A percentile compares a stretch with the other conserved stretches of the same genome.
Evolutionary conservation across 2,113 vertebrate species (phyloP).

Genomic region (Corythaeola cristata): DNA sequence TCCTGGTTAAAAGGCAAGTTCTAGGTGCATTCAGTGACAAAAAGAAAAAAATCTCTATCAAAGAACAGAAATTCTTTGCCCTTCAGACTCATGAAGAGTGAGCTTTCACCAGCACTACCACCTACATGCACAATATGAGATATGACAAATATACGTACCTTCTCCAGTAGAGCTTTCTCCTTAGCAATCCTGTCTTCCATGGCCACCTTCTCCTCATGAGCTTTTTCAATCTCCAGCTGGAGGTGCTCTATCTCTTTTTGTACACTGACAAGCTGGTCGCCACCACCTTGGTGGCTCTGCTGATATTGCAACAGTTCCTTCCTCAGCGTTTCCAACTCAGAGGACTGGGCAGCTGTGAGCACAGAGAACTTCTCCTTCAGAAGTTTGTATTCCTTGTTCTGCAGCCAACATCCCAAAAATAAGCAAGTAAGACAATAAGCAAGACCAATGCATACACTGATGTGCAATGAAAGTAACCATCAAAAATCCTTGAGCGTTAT

Average conservation of each 20-base stretch:
- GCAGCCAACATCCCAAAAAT: background rate
- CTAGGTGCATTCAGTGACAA: background rate
- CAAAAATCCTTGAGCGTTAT: background rate
- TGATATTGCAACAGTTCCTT: conserved; percentile 81
- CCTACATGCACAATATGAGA: background rate
- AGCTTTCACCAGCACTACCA: background rate
- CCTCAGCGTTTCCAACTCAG: conserved; percentile 84
- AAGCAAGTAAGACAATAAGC: background rate
- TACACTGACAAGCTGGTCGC: conserved; percentile 75
- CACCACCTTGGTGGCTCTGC: conserved; percentile 45
- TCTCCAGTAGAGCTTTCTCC: conserved; percentile 81
- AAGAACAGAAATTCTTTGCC: background rate
- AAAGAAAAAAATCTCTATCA: background rate
- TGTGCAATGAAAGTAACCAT: rapidly evolving
- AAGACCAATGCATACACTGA: background rate
- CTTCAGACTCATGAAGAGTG: rapidly evolving
- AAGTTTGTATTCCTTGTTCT: conserved; percentile 84
- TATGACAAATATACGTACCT: conserved; percentile 62
- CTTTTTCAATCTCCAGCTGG: conserved; percentile 77
- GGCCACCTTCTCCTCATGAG: conserved; percentile 71
- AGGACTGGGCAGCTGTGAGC: conserved; percentile 42
- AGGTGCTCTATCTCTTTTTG: conserved; percentile 83
- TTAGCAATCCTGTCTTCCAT: conserved; percentile 80
- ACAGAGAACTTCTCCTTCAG: conserved; percentile 81
- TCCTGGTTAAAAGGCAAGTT: background rate